These are phyloP conservation scores for Papilio machaon DNA, from an alignment of 1,140 invertebrate genomes.

Conservation along the genomic window DNA sequence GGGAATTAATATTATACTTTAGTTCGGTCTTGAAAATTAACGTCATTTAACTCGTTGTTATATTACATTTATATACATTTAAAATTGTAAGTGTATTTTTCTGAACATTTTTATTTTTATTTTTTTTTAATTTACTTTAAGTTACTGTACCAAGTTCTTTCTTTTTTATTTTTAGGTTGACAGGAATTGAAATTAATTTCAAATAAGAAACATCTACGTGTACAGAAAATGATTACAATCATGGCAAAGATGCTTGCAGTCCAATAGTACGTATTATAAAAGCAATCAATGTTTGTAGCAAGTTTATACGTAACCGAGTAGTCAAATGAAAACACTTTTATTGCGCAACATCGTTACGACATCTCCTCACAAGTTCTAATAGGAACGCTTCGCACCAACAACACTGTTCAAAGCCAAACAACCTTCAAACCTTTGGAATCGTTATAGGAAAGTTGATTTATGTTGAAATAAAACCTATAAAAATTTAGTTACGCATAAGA, in stretches of 20 bases:
- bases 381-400: slow-evolving; percentile 1
- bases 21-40: background rate
- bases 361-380: slow-evolving; percentile 16
- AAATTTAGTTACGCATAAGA: background rate
- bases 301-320: background rate
- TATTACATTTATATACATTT: background rate
- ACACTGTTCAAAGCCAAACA: background rate
- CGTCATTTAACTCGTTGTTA: background rate
- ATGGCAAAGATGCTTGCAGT: background rate
- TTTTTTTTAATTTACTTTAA: background rate
- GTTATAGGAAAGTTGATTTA: background rate
- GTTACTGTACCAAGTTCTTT: background rate
- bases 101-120: too few species aligned
- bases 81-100: too few species aligned
- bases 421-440: slow-evolving; percentile 2
- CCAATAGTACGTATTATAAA: background rate
- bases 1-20: background rate
- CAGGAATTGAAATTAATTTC: background rate
- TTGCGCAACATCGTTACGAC: slow-evolving; percentile 19
- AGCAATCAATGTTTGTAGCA: background rate
- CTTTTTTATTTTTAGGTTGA: background rate
- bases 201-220: background rate
- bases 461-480: slow-evolving; percentile 14
- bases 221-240: background rate
- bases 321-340: slow-evolving; percentile 14